Conservation (phyloP, 2,888 invertebrate genomes). For the Diaprepes abbreviatus region DNA sequence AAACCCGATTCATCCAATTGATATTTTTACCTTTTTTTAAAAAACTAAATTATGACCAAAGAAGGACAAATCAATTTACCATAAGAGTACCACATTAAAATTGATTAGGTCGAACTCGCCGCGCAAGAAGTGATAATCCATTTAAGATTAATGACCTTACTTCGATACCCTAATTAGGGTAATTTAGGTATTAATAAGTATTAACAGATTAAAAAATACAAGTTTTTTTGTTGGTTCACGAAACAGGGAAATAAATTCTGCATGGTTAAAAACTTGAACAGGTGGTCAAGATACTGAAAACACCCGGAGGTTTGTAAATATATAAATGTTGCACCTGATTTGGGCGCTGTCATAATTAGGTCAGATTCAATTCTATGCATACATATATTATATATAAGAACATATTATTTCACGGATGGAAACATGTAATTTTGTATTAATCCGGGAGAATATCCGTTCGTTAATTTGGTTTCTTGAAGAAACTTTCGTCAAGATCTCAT, state of each 20-base stretch:
- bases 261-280: neutral
- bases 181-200: slow-evolving; percentile 14
- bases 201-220: neutral
- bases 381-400: too few relatives aligned
- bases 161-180: slow-evolving; percentile 6
- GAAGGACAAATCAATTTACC: slow-evolving; percentile 12
- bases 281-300: neutral
- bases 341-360: too few relatives aligned
- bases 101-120: neutral
- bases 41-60: neutral
- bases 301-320: too few relatives aligned
- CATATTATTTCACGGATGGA: too few relatives aligned
- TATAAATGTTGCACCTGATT: too few relatives aligned
- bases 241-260: neutral
- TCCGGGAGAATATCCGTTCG: too few relatives aligned
- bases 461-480: too few relatives aligned
- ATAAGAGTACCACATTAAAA: slow-evolving; percentile 1
- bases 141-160: slow-evolving; percentile 6
- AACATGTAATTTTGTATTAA: too few relatives aligned
- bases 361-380: too few relatives aligned
- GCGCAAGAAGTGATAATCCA: slow-evolving; percentile 11
- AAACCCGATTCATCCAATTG: neutral
- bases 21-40: neutral
- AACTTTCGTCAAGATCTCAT: too few relatives aligned
- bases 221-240: neutral